Conservation (phyloP, 1,140 invertebrate genomes). For the Bombus balteatus region DNA sequence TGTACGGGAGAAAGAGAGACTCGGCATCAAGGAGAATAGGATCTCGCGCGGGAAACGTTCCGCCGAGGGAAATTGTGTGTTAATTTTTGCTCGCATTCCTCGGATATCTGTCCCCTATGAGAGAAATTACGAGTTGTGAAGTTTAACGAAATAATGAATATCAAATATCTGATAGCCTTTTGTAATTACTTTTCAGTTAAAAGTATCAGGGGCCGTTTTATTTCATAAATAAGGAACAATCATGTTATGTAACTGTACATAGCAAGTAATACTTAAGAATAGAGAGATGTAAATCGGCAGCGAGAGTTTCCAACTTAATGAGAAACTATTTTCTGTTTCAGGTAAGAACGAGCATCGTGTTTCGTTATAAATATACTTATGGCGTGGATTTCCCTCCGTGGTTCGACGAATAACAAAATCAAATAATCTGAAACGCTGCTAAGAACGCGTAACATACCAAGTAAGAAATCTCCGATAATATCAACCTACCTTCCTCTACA, state of each 20-base stretch:
- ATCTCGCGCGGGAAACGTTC: constrained; percentile 12
- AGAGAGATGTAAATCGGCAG: constrained; percentile 52
- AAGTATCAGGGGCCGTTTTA: background rate
- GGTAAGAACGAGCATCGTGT: constrained; percentile 36
- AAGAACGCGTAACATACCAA: background rate
- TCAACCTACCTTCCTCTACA: no score
- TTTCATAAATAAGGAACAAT: constrained; percentile 15
- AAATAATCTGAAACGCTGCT: background rate
- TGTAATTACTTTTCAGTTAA: background rate
- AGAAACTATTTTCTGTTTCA: constrained; percentile 61
- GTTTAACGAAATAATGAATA: no score
- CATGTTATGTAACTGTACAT: constrained; percentile 24
- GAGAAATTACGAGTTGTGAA: no score
- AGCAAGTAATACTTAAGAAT: constrained; percentile 15
- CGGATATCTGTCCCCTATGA: no score
- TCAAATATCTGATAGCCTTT: no score
- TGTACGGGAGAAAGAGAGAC: background rate
- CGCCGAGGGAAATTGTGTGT: background rate
- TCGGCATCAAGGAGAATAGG: background rate
- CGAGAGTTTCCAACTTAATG: constrained; percentile 46
- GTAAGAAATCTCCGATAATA: background rate
- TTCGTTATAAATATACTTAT: background rate
- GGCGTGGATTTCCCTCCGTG: background rate
- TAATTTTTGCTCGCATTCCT: background rate
- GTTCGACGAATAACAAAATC: background rate